Percentiles rank a stretch among this genome's conserved stretches.
These are phyloP conservation scores for Eulemur coronatus DNA, from an alignment of 2,797 vertebrate species.

Conservation along the genomic window DNA sequence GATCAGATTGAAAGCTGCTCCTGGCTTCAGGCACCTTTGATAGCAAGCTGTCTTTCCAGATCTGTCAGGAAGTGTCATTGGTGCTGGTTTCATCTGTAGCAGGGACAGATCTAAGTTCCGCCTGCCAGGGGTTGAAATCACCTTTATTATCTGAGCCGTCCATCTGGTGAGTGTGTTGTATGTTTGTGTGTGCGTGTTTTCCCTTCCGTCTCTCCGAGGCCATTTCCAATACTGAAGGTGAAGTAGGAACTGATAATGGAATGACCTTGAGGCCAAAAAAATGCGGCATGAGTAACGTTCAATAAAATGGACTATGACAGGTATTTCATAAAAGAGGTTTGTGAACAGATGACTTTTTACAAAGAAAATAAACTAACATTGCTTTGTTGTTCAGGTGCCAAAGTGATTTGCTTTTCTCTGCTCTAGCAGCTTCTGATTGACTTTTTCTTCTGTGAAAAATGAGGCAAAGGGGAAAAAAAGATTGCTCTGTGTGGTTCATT, in stretches of 20 bases:
- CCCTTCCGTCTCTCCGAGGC: conserved; percentile 22
- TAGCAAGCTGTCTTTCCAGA: conserved; percentile 33
- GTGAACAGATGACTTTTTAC: conserved; percentile 67
- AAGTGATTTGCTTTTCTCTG: conserved; percentile 63
- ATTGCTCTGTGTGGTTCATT: conserved; percentile 14
- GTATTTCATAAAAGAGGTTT: conserved; percentile 68
- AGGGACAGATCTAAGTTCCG: background rate
- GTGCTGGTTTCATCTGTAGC: background rate
- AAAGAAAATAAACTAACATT: conserved; percentile 67
- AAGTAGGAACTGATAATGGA: conserved; percentile 74
- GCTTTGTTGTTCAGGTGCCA: conserved; percentile 57
- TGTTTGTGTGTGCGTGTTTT: conserved; percentile 44
- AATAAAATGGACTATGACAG: conserved; percentile 74
- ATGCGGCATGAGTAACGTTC: conserved; percentile 46
- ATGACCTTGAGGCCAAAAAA: conserved; percentile 77
- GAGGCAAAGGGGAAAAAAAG: conserved; percentile 53
- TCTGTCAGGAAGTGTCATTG: conserved; percentile 47
- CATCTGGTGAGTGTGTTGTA: conserved; percentile 7
- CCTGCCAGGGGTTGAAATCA: conserved; percentile 34
- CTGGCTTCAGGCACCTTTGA: background rate
- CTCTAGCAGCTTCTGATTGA: conserved; percentile 61
- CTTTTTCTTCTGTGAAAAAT: conserved; percentile 71
- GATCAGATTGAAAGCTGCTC: background rate
- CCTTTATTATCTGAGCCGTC: conserved; percentile 41
- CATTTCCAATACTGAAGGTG: conserved; percentile 72